Evolutionary conservation across 2,888 invertebrate species (phyloP), one percentile per base, ranked within the genome.

Genomic region (Aplocera efformata): DNA sequence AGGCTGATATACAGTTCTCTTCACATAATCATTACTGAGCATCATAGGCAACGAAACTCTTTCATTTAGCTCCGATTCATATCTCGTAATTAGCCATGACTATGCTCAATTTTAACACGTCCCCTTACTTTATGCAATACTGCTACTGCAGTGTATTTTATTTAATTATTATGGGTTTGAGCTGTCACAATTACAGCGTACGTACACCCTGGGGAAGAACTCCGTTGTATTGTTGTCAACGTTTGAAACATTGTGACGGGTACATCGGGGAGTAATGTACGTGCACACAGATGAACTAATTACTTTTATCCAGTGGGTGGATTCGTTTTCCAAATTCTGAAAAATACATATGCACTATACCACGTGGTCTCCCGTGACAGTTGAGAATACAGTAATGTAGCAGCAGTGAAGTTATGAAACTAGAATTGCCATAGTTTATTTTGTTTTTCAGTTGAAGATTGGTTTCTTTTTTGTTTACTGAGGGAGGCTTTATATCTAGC

Each of bases 161-260:
- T 48, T 52, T 48, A 42, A 47, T 49, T 49, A 50, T 44, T 42
- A 51, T 42, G 42, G 47, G 44, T 47, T 46, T 42, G 48, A 49
- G 39, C 45, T 48, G 51, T 48, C 45, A 45, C 53, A 49, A 48
- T 49, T 47, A 49, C 40, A 24, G 41, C 10, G 37, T 42, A 43
- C 40, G 41, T 45, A 48, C 50, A 42, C 49, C 48, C 41, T 6
- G 6, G 51, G 54, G 51, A 51, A 47, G 38, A 36, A 40, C 46
- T 46, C 28, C 30, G 35, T 39, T 42, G 38, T 43, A 48, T 47
- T 48, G 50, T 53, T 53, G 53, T 44, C 37, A 46, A 39, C 40
- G 37, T 50, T 48, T 40, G 44, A 38, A 48, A 48, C 45, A 48
- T 41, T 53, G 46, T 53, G 46, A 48, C 42, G 39, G 10, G 24